Percentiles rank a stretch among this genome's conserved stretches.
These are phyloP conservation scores for Pseudomyrmex flavicornis DNA, from an alignment of 1,140 invertebrate species.

Conservation along the genomic window DNA sequence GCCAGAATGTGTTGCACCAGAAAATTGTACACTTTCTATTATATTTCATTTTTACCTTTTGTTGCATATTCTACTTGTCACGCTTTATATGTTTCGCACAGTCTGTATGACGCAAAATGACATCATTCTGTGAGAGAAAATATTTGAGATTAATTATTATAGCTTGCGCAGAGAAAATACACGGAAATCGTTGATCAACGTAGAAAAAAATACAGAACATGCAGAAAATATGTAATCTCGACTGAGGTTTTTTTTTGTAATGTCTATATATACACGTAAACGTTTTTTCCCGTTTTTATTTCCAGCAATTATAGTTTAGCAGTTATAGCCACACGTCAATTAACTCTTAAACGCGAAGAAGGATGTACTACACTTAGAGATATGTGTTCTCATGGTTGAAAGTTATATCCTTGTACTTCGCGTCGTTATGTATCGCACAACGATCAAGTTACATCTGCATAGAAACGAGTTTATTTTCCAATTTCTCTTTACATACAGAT, in stretches of 20 bases:
- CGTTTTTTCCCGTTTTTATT: neutral
- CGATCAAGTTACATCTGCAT: no score
- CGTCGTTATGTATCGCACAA: neutral
- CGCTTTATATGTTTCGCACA: no score
- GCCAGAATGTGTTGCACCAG: neutral
- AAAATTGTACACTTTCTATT: no score
- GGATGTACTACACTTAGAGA: neutral
- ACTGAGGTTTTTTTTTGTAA: neutral
- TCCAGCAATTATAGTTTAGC: neutral
- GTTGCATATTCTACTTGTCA: no score
- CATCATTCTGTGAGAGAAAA: no score
- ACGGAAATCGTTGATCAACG: no score
- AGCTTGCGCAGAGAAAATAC: no score
- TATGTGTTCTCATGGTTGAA: neutral
- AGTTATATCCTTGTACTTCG: constrained; percentile 11
- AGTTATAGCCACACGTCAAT: neutral
- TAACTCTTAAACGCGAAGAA: neutral
- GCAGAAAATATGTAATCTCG: neutral
- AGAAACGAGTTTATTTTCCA: neutral
- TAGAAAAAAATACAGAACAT: no score
- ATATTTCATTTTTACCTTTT: no score
- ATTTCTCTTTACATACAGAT: no score
- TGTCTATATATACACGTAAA: neutral
- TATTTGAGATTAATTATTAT: no score
- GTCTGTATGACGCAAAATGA: no score